Evolutionary conservation across 2,113 vertebrate genomes (phyloP), one percentile per base, ranked within the genome.

Genomic region (Microcebus jonahi): DNA sequence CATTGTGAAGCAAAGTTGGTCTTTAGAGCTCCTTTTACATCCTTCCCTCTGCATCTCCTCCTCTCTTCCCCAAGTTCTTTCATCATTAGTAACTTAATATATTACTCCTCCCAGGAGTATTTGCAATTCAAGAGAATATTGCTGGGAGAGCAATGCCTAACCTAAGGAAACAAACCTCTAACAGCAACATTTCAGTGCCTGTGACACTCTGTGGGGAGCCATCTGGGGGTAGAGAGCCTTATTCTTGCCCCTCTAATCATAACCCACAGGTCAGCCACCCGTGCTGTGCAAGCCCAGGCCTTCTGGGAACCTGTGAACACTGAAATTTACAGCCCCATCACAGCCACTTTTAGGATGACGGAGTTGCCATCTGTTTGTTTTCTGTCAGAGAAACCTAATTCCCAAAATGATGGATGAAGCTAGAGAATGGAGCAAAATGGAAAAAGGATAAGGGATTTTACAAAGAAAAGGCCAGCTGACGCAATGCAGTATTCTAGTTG

Each of bases 281-380:
- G 27, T 2, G 15, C 42, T 27, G 61, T 23, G n/a, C 48, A 82
- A 70, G 76, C 39, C 53, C 65, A 59, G 53, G 55, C 57, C 57
- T 53, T 61, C 75, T 81, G 76, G n/a, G 34, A 93, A 68, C 39
- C 36, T 23, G 6, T 10, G 77, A 82, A 94, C 59, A 34, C 50
- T 84, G 71, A 36, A 25, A 88, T 71, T 96, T 79, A 70, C 48
- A 97, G 63, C n/a, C 89, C 6, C 17, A 2, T 77, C 67, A 70
- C 34, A 89, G 68, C 83, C 90, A 93, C 39, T 81, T 94, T 97
- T 92, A 84, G 73, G 87, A 87, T 61, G 70, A 84, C 39, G n/a
- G n/a, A 36, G 36, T 71, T 70, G 61, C 94, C 94, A 92, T 96
- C 91, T 96, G 85, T 94, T 92, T 92, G 92, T 88, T 96, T 97